Conservation (phyloP, 2,113 vertebrate genomes). For the Cichladusa arquata region DNA sequence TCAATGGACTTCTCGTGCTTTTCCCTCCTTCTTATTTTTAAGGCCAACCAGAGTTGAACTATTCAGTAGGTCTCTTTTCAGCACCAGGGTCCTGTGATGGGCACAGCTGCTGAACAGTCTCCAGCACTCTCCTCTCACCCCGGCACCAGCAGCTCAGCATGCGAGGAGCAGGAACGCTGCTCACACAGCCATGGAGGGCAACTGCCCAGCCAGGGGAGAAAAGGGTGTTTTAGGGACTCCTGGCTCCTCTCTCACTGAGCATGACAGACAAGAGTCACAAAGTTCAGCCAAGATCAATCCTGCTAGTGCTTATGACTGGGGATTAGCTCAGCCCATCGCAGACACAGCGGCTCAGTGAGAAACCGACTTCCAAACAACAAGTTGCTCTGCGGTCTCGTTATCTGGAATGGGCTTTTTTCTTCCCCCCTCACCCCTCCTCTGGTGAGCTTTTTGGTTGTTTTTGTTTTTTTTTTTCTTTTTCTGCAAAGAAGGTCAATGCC, state of each 20-base stretch:
- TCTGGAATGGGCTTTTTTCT: background rate
- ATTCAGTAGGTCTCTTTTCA: background rate
- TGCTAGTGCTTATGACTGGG: background rate
- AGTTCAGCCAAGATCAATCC: conserved; percentile 24
- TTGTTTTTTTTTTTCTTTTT: background rate
- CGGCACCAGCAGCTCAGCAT: fast-evolving
- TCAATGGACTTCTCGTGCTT: background rate
- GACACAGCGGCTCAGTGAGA: background rate
- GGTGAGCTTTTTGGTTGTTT: background rate
- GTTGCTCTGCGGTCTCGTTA: background rate
- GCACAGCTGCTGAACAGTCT: background rate
- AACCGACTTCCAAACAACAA: conserved; percentile 12
- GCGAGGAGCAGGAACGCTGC: background rate
- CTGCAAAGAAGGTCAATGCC: background rate
- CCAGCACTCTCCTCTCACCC: background rate
- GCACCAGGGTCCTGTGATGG: background rate
- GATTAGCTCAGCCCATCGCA: background rate
- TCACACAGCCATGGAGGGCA: background rate
- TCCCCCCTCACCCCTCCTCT: too few relatives aligned
- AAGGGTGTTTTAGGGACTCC: background rate
- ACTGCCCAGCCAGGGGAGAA: background rate
- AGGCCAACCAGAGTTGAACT: background rate
- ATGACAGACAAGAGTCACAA: background rate
- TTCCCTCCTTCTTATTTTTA: background rate
- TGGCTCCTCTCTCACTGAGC: background rate